A percentile compares a stretch with the other conserved stretches of the same genome.
Evolutionary conservation across 2,797 vertebrate genomes (phyloP).

Genomic region (Capromys pilorides): DNA sequence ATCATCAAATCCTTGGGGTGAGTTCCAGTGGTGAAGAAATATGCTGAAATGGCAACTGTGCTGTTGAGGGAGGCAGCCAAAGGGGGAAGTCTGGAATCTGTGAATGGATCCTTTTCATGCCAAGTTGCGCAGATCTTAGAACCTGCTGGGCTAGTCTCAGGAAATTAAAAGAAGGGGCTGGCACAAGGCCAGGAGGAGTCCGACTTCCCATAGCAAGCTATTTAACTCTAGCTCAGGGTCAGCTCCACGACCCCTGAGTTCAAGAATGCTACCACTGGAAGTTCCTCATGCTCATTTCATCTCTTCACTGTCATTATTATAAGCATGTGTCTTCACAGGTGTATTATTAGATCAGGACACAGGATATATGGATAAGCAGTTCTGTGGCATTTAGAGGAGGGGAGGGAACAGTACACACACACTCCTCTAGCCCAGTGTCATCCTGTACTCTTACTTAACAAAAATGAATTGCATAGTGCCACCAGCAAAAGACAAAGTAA

Average conservation of each 20-base stretch:
- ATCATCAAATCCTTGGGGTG: rapidly evolving
- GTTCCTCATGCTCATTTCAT: background rate
- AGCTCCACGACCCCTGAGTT: conserved; percentile 52
- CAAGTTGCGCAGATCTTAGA: conserved; percentile 67
- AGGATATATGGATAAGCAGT: background rate
- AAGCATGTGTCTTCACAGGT: conserved; percentile 8
- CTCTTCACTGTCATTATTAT: conserved; percentile 4
- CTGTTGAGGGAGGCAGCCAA: background rate
- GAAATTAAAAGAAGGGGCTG: conserved; percentile 54
- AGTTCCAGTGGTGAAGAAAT: background rate
- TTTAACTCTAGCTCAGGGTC: conserved; percentile 36
- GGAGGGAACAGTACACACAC: background rate
- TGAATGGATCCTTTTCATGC: conserved; percentile 57
- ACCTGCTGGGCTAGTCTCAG: conserved; percentile 64
- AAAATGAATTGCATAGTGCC: background rate
- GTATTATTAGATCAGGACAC: background rate
- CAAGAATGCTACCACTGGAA: background rate
- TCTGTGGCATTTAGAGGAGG: background rate
- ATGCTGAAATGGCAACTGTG: background rate
- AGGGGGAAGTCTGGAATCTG: background rate
- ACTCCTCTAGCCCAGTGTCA: background rate
- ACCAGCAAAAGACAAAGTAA: background rate
- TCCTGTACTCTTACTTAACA: background rate
- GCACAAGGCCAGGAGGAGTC: background rate
- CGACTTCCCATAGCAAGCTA: conserved; percentile 51